These are phyloP conservation scores for Gymnosoma rotundatum DNA, from an alignment of 2,888 invertebrate genomes.

Conservation along the genomic window DNA sequence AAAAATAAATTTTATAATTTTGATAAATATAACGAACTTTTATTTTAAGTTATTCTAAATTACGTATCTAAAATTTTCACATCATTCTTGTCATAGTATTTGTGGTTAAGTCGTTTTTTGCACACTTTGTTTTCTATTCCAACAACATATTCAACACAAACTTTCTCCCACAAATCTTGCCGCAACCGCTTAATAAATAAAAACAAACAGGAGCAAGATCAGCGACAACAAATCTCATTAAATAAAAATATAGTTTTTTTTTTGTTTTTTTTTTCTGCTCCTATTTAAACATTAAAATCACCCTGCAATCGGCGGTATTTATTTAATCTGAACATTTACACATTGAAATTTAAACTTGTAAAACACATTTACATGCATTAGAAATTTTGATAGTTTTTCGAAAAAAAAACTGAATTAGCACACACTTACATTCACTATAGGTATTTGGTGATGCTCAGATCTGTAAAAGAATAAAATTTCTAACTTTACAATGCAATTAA, in stretches of 20 bases:
- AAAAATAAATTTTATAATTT: too few species aligned
- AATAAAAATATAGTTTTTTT: slow-evolving; percentile 41
- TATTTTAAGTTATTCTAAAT: too few species aligned
- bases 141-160: slow-evolving; percentile 15
- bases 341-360: slow-evolving; percentile 10
- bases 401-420: not conserved
- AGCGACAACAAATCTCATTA: slow-evolving; percentile 4
- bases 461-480: not conserved
- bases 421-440: not conserved
- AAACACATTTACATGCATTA: not conserved
- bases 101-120: not conserved
- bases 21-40: too few species aligned
- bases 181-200: slow-evolving; percentile 55
- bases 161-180: slow-evolving; percentile 58
- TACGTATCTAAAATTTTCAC: slow-evolving; percentile 45
- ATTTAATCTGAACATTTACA: slow-evolving; percentile 39
- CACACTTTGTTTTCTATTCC: not conserved
- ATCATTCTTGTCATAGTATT: slow-evolving; percentile 14
- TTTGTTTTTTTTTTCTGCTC: slow-evolving; percentile 8
- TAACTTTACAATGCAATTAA: too few species aligned
- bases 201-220: slow-evolving; percentile 33
- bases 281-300: slow-evolving; percentile 67
- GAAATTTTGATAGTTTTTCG: not conserved
- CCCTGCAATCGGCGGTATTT: slow-evolving; percentile 56
- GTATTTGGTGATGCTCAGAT: not conserved